Conservation (phyloP, 2,113 vertebrate genomes). For the Murina feae region DNA sequence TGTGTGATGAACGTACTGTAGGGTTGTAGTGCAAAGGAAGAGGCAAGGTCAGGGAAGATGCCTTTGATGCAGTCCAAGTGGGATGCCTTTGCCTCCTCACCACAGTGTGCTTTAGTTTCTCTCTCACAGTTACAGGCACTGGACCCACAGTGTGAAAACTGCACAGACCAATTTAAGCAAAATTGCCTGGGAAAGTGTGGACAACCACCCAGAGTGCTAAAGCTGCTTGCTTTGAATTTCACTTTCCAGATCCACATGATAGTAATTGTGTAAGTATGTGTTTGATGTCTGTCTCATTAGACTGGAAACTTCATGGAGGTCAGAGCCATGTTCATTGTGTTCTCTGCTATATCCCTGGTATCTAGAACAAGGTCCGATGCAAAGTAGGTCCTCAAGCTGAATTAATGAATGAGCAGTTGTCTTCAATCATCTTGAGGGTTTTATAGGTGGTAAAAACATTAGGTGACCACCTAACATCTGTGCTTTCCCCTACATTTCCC, state of each 20-base stretch:
- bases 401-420: neutral
- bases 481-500: neutral
- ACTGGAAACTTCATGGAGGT: neutral
- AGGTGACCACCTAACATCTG: neutral
- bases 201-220: neutral
- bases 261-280: neutral
- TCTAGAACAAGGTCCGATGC: neutral
- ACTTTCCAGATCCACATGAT: neutral
- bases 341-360: neutral
- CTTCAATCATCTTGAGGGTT: neutral
- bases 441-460: neutral
- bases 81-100: neutral
- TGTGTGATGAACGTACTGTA: neutral
- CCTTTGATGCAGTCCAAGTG: neutral
- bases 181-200: neutral
- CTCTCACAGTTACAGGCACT: neutral
- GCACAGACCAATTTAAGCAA: neutral
- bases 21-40: neutral
- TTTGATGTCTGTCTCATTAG: neutral
- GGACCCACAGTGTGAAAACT: neutral
- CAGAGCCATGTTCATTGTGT: neutral
- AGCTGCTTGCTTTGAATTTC: neutral
- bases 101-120: neutral
- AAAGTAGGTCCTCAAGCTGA: neutral
- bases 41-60: neutral